Evolutionary conservation across 2,797 vertebrate genomes (phyloP).

Genomic region (Salarias fasciatus): DNA sequence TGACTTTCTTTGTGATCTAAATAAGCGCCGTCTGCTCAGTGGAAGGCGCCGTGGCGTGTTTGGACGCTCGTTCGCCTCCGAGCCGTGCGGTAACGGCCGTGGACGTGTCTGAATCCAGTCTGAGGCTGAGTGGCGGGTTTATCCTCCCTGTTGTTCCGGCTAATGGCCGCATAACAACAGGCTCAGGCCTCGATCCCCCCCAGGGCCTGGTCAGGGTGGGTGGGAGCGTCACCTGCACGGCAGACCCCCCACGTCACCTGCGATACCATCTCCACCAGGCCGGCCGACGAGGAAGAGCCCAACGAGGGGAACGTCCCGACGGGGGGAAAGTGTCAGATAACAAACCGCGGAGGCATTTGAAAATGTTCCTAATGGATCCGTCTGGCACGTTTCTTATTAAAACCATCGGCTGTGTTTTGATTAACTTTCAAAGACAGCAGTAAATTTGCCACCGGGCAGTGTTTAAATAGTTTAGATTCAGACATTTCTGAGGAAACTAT

Average conservation of each 20-base stretch:
- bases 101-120: constrained; percentile 80
- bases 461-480: no score
- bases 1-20: constrained; percentile 6
- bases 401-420: no score
- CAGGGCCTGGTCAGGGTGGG: constrained; percentile 70
- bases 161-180: constrained; percentile 82
- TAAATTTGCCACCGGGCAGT: no score
- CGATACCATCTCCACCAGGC: constrained; percentile 65
- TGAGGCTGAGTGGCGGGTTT: constrained; percentile 74
- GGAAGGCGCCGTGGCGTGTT: constrained; percentile 17
- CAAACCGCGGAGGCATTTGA: no score
- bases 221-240: constrained; percentile 58
- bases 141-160: constrained; percentile 82
- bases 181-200: constrained; percentile 74
- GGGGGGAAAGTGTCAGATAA: neutral
- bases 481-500: no score
- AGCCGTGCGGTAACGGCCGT: constrained; percentile 72
- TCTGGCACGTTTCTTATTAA: no score
- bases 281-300: constrained; percentile 55
- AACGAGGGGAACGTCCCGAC: constrained; percentile 12
- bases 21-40: constrained; percentile 54
- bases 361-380: no score
- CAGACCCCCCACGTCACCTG: constrained; percentile 51
- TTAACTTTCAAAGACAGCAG: no score
- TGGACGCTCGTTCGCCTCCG: constrained; percentile 38